phyloP scores from a whole-genome alignment of 2,888 invertebrate species.

The Sympetrum striolatum region DNA sequence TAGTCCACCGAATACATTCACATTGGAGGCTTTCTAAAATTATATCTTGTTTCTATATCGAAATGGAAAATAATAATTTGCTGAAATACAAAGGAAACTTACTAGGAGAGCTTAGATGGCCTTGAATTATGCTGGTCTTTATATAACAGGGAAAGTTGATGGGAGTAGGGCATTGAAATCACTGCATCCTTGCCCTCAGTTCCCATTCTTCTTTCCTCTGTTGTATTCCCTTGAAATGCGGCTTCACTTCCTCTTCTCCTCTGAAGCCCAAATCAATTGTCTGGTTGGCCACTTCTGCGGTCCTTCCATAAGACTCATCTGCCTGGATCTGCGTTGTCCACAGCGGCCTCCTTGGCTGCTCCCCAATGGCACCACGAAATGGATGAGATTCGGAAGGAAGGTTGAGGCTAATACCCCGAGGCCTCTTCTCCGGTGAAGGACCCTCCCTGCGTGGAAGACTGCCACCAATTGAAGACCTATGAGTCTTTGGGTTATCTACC shows the following conservation, averaged over 20 bases:
- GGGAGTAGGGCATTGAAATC: not conserved
- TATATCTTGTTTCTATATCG: too few species aligned
- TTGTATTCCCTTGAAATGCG: slow-evolving; percentile 74
- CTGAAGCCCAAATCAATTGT: slow-evolving; percentile 42
- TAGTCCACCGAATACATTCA: too few species aligned
- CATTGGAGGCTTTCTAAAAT: too few species aligned
- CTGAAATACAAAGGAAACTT: too few species aligned
- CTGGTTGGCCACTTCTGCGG: slow-evolving; percentile 58
- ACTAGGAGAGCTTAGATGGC: too few species aligned
- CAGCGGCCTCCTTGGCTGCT: not conserved
- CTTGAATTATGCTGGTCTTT: too few species aligned
- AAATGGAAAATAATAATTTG: too few species aligned
- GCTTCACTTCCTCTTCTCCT: slow-evolving; percentile 54
- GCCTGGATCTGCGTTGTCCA: slow-evolving; percentile 14
- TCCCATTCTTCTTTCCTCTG: slow-evolving; percentile 81
- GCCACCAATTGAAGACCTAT: slow-evolving; percentile 11
- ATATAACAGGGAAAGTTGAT: too few species aligned
- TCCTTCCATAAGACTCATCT: slow-evolving; percentile 53
- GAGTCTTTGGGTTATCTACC: slow-evolving; percentile 3
- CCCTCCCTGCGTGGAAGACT: slow-evolving; percentile 22
- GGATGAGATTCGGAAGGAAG: slow-evolving; percentile 34
- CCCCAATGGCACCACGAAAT: not conserved
- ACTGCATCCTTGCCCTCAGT: slow-evolving; percentile 64
- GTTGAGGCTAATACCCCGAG: slow-evolving; percentile 41
- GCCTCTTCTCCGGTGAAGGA: slow-evolving; percentile 10